Conservation (phyloP, 2,888 invertebrate genomes). For the Synanthedon vespiformis region DNA sequence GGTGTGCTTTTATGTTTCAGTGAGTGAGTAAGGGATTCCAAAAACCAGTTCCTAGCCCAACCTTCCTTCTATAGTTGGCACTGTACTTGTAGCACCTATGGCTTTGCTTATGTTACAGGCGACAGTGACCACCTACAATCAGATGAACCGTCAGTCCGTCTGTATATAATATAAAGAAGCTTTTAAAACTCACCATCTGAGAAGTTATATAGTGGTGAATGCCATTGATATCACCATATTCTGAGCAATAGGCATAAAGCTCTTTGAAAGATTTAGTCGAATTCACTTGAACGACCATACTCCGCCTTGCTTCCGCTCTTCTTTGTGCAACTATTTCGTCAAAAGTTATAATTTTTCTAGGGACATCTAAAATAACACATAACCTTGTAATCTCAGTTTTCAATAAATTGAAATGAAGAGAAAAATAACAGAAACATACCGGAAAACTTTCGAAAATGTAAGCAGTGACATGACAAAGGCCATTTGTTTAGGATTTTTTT, state of each 20-base stretch:
- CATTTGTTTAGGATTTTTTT: conserved; percentile 31
- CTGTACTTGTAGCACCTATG: too few species aligned
- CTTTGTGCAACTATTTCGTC: conserved; percentile 71
- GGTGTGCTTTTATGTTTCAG: too few species aligned
- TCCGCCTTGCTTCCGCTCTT: conserved; percentile 74
- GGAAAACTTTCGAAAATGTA: conserved; percentile 35
- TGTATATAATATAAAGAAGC: neutral
- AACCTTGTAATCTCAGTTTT: conserved; percentile 31
- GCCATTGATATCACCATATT: conserved; percentile 73
- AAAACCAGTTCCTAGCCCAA: too few species aligned
- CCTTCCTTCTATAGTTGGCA: too few species aligned
- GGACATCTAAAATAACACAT: conserved; percentile 41
- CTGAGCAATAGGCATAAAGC: conserved; percentile 76
- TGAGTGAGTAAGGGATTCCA: too few species aligned
- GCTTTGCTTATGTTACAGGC: too few species aligned
- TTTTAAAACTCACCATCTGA: conserved; percentile 34
- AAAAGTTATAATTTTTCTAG: conserved; percentile 53
- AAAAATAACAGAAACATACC: conserved; percentile 21
- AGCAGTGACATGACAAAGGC: conserved; percentile 30
- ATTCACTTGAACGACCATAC: conserved; percentile 82
- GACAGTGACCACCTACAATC: too few species aligned
- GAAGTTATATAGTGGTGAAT: conserved; percentile 75
- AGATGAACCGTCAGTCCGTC: neutral
- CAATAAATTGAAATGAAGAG: conserved; percentile 4
- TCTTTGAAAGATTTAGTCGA: conserved; percentile 77